These are phyloP conservation scores for Mimachlamys varia DNA, from an alignment of 2,888 invertebrate species.

Conservation along the genomic window DNA sequence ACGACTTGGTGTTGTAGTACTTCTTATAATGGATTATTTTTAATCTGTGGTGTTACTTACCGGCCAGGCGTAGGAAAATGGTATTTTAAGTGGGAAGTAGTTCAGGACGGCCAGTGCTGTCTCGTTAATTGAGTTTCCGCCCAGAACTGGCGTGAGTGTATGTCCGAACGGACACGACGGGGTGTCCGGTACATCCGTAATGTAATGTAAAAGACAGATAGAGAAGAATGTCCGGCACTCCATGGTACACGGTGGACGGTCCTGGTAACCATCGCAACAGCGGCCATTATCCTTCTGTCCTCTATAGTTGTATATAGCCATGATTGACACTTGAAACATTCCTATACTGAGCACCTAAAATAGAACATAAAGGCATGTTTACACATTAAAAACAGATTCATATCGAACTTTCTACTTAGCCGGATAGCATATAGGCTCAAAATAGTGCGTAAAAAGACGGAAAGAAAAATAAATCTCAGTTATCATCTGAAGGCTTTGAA, in stretches of 20 bases:
- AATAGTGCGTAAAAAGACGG: background rate
- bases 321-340: conserved; percentile 66
- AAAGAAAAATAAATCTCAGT: background rate
- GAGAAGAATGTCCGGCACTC: conserved; percentile 68
- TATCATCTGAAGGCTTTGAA: background rate
- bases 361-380: background rate
- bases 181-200: conserved; percentile 86
- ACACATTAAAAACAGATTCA: background rate
- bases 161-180: conserved; percentile 95
- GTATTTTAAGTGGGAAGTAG: conserved; percentile 55
- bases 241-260: conserved; percentile 58
- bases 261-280: conserved; percentile 63
- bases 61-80: conserved; percentile 70
- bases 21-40: no score
- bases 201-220: conserved; percentile 96
- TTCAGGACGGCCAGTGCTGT: conserved; percentile 42
- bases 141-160: conserved; percentile 91
- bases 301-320: conserved; percentile 65
- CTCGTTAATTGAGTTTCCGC: conserved; percentile 66
- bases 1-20: no score
- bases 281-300: conserved; percentile 63
- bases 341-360: conserved; percentile 64
- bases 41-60: conserved; percentile 56
- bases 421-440: background rate
- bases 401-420: background rate